Conservation (phyloP, 2,888 invertebrate genomes). For the Scrobipalpa atriplicella region DNA sequence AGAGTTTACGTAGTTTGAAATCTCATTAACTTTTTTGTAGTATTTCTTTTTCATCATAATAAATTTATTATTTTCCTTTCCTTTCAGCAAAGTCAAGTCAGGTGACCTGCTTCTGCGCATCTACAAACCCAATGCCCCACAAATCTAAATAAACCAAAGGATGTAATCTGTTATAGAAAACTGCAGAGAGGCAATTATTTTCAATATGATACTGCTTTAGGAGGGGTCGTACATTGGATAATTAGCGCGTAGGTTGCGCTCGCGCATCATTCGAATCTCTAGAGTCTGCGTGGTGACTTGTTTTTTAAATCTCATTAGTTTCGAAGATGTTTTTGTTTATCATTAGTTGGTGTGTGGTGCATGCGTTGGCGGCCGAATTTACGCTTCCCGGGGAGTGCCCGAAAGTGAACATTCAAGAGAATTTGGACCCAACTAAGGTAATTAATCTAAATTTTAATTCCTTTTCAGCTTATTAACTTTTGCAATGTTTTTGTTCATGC, state of each 20-base stretch:
- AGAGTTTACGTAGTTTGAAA: too few species aligned
- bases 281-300: conserved; percentile 46
- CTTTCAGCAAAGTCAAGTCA: not conserved
- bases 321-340: conserved; percentile 52
- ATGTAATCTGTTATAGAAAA: conserved; percentile 43
- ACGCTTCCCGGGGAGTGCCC: conserved; percentile 71
- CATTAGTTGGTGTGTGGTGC: conserved; percentile 46
- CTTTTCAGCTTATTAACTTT: too few species aligned
- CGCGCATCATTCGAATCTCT: conserved; percentile 51
- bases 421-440: conserved; percentile 70
- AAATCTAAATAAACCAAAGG: conserved; percentile 45
- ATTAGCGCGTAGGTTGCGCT: conserved; percentile 64
- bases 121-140: conserved; percentile 30
- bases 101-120: conserved; percentile 18
- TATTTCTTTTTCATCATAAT: too few species aligned
- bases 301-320: conserved; percentile 32
- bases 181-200: conserved; percentile 38
- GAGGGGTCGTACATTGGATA: conserved; percentile 67
- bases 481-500: too few species aligned
- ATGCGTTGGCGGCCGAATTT: conserved; percentile 56
- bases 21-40: too few species aligned
- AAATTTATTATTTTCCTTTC: too few species aligned
- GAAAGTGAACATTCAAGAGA: conserved; percentile 65
- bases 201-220: conserved; percentile 54
- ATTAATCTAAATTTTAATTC: too few species aligned